These are phyloP conservation scores for Otus sunia DNA, from an alignment of 2,113 vertebrate genomes.

Conservation along the genomic window DNA sequence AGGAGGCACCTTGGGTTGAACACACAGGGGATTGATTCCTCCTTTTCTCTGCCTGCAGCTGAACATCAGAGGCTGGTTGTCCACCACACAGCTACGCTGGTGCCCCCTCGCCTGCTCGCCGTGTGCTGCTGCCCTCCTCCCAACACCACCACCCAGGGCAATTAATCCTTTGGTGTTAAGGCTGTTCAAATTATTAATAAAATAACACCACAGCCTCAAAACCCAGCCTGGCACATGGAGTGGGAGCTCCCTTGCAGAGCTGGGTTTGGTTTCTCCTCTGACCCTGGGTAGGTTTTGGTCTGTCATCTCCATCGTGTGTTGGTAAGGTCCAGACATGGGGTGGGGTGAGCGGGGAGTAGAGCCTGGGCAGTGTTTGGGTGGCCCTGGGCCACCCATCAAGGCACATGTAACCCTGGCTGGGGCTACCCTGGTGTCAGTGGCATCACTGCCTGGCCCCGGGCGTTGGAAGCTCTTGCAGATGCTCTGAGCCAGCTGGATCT, in stretches of 20 bases:
- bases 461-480: background rate
- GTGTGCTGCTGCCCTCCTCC: background rate
- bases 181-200: background rate
- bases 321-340: background rate
- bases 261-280: background rate
- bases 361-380: background rate
- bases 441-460: background rate
- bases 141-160: background rate
- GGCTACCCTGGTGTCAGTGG: background rate
- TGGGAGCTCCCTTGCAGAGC: background rate
- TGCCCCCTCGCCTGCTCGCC: fast-evolving
- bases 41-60: background rate
- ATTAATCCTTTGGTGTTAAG: background rate
- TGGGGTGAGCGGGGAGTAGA: background rate
- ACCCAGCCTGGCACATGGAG: background rate
- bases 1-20: background rate
- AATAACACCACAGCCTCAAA: background rate
- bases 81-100: fast-evolving
- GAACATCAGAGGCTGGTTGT: background rate
- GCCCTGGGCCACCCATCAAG: background rate
- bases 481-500: background rate
- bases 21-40: background rate
- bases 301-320: fast-evolving
- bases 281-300: background rate
- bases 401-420: fast-evolving